phyloP scores from a whole-genome alignment of 2,113 vertebrate genomes.

The Colius striatus region DNA sequence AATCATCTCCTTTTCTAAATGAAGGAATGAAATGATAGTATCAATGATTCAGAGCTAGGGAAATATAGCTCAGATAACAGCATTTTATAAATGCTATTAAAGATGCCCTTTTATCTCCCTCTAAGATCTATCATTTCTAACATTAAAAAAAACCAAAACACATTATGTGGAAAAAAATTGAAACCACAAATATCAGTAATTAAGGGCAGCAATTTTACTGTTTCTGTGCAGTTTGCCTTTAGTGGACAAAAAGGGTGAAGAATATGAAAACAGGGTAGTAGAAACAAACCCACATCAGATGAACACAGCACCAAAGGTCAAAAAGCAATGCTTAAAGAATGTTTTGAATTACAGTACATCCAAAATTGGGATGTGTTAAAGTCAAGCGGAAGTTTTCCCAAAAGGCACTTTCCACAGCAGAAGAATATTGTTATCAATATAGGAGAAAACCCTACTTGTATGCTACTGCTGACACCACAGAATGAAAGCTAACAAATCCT shows the following conservation, averaged over 20 bases:
- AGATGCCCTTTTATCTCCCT: not conserved
- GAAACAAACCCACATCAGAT: slow-evolving; percentile 47
- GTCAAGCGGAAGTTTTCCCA: not conserved
- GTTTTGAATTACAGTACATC: not conserved
- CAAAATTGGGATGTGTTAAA: not conserved
- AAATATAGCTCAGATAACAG: not conserved
- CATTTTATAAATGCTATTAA: not conserved
- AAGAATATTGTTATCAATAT: not conserved
- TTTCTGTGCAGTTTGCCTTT: slow-evolving; percentile 68
- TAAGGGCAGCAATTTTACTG: not conserved
- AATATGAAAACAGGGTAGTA: slow-evolving; percentile 54
- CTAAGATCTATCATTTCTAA: not conserved
- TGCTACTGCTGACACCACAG: not conserved
- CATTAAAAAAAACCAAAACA: not conserved
- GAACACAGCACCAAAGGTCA: slow-evolving; percentile 39
- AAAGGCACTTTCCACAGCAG: not conserved
- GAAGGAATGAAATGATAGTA: not conserved
- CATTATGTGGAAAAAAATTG: not conserved
- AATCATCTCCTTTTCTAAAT: not conserved
- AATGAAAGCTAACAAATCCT: not conserved
- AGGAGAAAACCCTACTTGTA: not conserved
- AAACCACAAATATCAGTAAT: not conserved
- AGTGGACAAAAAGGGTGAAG: slow-evolving; percentile 54
- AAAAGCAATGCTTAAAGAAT: slow-evolving; percentile 45
- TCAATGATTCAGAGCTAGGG: not conserved